Evolutionary conservation across 1,140 invertebrate genomes (phyloP).

Genomic region (Papilio xuthus): DNA sequence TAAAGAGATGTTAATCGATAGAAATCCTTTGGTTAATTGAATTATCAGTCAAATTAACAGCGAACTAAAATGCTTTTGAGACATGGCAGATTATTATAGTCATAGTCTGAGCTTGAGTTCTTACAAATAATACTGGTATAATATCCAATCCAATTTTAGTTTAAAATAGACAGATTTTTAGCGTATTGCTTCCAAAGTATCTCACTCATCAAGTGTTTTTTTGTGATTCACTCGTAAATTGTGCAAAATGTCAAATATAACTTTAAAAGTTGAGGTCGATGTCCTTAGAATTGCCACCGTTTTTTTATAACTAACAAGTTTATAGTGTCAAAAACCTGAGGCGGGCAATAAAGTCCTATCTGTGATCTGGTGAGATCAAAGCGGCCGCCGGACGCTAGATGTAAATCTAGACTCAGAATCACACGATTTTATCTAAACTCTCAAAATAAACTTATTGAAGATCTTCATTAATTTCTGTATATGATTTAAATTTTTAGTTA

Average conservation of each 20-base stretch:
- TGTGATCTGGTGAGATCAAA: background rate
- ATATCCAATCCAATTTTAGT: too few relatives aligned
- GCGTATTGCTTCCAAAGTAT: too few relatives aligned
- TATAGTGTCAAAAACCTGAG: conserved; percentile 18
- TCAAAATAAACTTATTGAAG: background rate
- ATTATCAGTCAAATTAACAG: background rate
- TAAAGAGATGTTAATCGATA: background rate
- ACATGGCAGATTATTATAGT: background rate
- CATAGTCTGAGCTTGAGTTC: background rate
- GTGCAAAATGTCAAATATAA: background rate
- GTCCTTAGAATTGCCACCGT: background rate
- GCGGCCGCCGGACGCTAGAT: background rate
- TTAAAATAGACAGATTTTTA: too few relatives aligned
- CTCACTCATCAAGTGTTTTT: background rate
- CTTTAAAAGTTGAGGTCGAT: background rate
- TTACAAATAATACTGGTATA: too few relatives aligned
- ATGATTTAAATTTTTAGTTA: background rate
- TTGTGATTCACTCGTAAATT: background rate
- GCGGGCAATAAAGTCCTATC: background rate
- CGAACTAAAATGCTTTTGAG: background rate
- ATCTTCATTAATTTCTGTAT: background rate
- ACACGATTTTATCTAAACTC: background rate
- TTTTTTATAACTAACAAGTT: background rate
- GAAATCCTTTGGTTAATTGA: background rate
- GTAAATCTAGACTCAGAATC: background rate